phyloP scores from a whole-genome alignment of 2,888 invertebrate species.

The Nemotelus pantherinus region DNA sequence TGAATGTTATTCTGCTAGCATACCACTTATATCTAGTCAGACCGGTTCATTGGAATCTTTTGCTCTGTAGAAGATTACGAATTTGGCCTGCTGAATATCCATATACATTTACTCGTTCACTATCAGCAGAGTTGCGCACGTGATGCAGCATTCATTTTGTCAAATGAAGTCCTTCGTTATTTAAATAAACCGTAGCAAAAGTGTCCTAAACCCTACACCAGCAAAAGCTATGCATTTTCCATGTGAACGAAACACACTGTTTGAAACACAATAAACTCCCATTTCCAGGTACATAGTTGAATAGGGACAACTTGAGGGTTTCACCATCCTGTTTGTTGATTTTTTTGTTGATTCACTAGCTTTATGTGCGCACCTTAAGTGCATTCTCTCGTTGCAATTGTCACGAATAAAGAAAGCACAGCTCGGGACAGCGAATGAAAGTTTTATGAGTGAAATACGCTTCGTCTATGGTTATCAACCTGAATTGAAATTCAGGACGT shows the following conservation, averaged over 20 bases:
- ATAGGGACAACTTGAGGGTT: not conserved
- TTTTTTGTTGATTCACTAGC: not conserved
- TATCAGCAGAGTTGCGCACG: too few relatives aligned
- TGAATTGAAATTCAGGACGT: slow-evolving; percentile 25
- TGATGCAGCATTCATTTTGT: too few relatives aligned
- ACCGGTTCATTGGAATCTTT: too few relatives aligned
- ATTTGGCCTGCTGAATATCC: too few relatives aligned
- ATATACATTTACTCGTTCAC: too few relatives aligned
- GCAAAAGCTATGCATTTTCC: not conserved
- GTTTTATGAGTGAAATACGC: not conserved
- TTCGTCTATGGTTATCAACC: slow-evolving; percentile 18
- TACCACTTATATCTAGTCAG: too few relatives aligned
- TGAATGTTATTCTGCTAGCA: too few relatives aligned
- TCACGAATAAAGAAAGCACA: slow-evolving; percentile 2
- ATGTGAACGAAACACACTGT: slow-evolving; percentile 12
- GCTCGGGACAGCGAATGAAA: not conserved
- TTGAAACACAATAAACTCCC: not conserved
- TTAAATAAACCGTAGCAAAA: too few relatives aligned
- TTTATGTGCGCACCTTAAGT: slow-evolving; percentile 7
- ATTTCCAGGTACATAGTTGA: slow-evolving; percentile 9
- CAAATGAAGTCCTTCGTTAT: too few relatives aligned
- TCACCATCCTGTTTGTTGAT: too few relatives aligned
- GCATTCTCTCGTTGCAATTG: slow-evolving; percentile 17
- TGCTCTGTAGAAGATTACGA: too few relatives aligned
- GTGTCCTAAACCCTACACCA: too few relatives aligned